Evolutionary conservation across 2,888 invertebrate genomes (phyloP).

Genomic region (Hedychridium roseum): DNA sequence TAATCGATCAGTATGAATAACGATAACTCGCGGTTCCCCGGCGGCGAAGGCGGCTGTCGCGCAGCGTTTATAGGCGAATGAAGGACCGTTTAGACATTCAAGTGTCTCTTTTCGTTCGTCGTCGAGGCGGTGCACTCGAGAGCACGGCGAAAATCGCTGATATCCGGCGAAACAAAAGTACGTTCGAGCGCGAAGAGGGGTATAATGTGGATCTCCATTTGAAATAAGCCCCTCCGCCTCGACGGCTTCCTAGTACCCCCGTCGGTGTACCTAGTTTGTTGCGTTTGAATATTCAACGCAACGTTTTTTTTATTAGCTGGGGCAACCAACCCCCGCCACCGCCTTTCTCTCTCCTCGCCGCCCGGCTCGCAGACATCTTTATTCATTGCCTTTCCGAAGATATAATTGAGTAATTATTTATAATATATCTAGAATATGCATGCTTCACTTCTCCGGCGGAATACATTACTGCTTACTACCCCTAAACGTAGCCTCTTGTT

Average conservation of each 20-base stretch:
- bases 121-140: conserved; percentile 26
- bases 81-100: conserved; percentile 42
- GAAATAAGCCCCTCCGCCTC: conserved; percentile 58
- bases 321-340: no score
- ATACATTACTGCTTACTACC: conserved; percentile 62
- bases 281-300: conserved; percentile 63
- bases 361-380: conserved; percentile 60
- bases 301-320: conserved; percentile 60
- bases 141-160: conserved; percentile 45
- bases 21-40: no score
- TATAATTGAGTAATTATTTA: conserved; percentile 65
- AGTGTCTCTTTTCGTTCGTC: conserved; percentile 25
- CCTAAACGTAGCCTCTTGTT: conserved; percentile 61
- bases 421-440: conserved; percentile 65
- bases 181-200: conserved; percentile 54
- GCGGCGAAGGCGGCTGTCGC: no score
- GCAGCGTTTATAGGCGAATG: conserved; percentile 25
- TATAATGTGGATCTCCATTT: conserved; percentile 64
- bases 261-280: conserved; percentile 64
- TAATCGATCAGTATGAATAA: no score
- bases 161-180: conserved; percentile 55
- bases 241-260: conserved; percentile 43
- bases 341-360: conserved; percentile 33
- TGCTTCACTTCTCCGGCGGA: conserved; percentile 62
- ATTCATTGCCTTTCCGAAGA: conserved; percentile 64